These are phyloP conservation scores for Microtus richardsoni DNA, from an alignment of 2,113 vertebrate species.

Conservation along the genomic window DNA sequence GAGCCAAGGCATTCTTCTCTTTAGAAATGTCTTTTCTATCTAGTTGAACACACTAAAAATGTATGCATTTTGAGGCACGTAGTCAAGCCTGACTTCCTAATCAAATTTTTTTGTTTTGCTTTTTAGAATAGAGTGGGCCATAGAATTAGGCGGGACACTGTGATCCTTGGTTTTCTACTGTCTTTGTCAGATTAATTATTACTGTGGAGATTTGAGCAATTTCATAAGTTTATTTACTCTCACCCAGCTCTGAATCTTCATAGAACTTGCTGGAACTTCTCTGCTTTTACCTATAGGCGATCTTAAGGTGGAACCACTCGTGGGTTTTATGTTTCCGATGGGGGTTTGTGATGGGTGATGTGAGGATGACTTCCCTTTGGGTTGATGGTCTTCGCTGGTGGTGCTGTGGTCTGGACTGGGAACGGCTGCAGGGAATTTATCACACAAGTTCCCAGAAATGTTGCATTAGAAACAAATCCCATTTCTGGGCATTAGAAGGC, in stretches of 20 bases:
- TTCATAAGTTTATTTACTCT: constrained; percentile 55
- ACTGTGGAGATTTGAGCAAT: constrained; percentile 46
- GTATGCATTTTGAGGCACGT: constrained; percentile 10
- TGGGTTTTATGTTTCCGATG: neutral
- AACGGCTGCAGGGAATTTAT: constrained; percentile 34
- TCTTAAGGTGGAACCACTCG: neutral
- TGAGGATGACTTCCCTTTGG: constrained; percentile 18
- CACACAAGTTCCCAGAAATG: neutral
- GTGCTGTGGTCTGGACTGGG: neutral
- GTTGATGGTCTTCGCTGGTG: constrained; percentile 38
- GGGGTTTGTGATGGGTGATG: constrained; percentile 38
- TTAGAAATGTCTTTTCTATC: constrained; percentile 61
- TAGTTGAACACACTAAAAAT: constrained; percentile 62
- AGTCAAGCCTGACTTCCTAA: constrained; percentile 56
- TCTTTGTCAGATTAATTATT: constrained; percentile 65
- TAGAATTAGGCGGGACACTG: constrained; percentile 46
- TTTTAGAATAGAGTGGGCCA: neutral
- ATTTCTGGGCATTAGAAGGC: constrained; percentile 20
- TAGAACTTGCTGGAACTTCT: constrained; percentile 38
- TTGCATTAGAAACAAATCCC: constrained; percentile 23
- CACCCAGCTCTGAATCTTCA: constrained; percentile 8
- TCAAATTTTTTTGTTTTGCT: constrained; percentile 20
- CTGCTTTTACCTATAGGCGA: constrained; percentile 31
- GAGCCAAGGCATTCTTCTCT: constrained; percentile 19
- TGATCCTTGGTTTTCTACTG: constrained; percentile 25